Evolutionary conservation across 1,140 invertebrate species (phyloP).

Genomic region (Pinna nobilis): DNA sequence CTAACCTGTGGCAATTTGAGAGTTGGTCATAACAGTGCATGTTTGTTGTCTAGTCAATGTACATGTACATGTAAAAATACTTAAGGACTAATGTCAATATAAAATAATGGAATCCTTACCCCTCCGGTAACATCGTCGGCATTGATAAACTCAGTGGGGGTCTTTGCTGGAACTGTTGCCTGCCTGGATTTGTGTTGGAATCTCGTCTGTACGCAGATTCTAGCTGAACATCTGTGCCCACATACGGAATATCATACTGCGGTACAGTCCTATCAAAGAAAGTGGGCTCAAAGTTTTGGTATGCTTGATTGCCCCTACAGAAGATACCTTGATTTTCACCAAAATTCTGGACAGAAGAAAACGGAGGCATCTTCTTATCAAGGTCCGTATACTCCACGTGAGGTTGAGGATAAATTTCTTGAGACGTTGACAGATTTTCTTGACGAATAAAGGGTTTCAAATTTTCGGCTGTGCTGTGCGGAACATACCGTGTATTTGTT

Average conservation of each 20-base stretch:
- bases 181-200: constrained; percentile 45
- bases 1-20: too few species aligned
- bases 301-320: constrained; percentile 17
- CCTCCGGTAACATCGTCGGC: constrained; percentile 56
- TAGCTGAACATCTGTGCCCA: constrained; percentile 19
- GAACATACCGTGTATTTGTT: constrained; percentile 28
- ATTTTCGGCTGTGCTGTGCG: constrained; percentile 23
- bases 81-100: neutral
- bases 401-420: constrained; percentile 36
- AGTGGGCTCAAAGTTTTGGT: constrained; percentile 15
- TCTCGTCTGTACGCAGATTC: constrained; percentile 46
- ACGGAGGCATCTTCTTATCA: constrained; percentile 43
- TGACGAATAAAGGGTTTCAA: constrained; percentile 24
- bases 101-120: constrained; percentile 45
- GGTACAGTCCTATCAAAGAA: constrained; percentile 7
- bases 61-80: too few species aligned
- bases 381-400: constrained; percentile 37
- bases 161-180: constrained; percentile 56
- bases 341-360: constrained; percentile 28
- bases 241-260: constrained; percentile 26
- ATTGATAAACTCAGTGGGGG: constrained; percentile 67
- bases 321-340: constrained; percentile 29
- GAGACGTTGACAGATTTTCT: constrained; percentile 20
- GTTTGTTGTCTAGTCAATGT: too few species aligned
- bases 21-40: too few species aligned